Percentiles rank a stretch among this genome's conserved stretches.
phyloP scores from a whole-genome alignment of 2,797 vertebrate species.

The Bradypus variegatus region DNA sequence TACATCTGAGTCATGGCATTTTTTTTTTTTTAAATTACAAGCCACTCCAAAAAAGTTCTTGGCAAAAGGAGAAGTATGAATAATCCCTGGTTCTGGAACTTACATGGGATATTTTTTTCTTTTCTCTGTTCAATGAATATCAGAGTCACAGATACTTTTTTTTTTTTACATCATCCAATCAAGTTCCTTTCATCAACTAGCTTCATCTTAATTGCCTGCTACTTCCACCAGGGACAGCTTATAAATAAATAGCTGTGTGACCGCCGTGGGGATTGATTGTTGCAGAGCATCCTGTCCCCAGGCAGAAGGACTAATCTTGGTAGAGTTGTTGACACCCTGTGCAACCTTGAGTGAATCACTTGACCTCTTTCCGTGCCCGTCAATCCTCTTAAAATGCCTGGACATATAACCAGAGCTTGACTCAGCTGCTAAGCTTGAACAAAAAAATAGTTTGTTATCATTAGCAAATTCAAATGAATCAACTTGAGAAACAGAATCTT shows the following conservation, averaged over 20 bases:
- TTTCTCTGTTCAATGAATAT: not conserved
- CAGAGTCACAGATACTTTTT: not conserved
- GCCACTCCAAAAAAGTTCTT: not conserved
- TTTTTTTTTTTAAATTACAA: not conserved
- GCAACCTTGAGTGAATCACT: slow-evolving; percentile 1
- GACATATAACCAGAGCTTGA: not conserved
- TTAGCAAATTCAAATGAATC: not conserved
- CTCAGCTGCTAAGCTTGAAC: not conserved
- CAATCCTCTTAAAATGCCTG: not conserved
- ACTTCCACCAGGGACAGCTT: not conserved
- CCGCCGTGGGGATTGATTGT: not conserved
- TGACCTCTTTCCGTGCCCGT: not conserved
- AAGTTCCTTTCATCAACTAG: not conserved
- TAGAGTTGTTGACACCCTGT: not conserved
- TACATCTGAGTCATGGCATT: not conserved
- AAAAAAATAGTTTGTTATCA: not conserved
- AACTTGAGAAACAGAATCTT: not conserved
- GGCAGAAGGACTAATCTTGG: slow-evolving; percentile 5
- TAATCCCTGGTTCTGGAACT: not conserved
- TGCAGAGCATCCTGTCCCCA: not conserved
- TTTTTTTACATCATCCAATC: not conserved
- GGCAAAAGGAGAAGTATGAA: not conserved
- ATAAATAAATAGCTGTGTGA: not conserved
- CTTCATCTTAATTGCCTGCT: not conserved
- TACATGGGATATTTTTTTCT: not conserved